phyloP scores from a whole-genome alignment of 2,888 invertebrate genomes.

The Andrena minutula region DNA sequence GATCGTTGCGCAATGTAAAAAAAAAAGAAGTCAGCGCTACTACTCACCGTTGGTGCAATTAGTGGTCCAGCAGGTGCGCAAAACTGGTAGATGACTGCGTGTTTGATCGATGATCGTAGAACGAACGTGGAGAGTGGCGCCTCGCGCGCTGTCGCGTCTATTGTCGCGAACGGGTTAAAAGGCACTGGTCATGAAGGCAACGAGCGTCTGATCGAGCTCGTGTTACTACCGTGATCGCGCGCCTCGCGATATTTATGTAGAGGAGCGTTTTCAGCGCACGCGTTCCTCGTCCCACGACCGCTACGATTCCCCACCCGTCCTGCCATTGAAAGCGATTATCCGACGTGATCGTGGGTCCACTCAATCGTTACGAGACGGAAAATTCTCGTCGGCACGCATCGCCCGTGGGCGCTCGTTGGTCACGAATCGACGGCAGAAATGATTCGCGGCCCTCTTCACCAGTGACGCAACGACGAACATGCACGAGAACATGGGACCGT shows the following conservation, averaged over 20 bases:
- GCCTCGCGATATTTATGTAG: constrained; percentile 81
- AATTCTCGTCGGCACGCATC: constrained; percentile 49
- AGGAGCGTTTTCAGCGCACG: constrained; percentile 77
- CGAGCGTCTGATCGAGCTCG: constrained; percentile 71
- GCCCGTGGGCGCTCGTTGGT: constrained; percentile 4
- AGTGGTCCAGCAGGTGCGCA: constrained; percentile 25
- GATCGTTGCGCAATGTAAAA: constrained; percentile 6
- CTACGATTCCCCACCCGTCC: constrained; percentile 61
- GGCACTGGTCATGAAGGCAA: constrained; percentile 57
- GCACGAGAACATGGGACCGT: constrained; percentile 6
- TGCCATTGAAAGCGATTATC: constrained; percentile 65
- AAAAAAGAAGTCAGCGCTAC: not conserved
- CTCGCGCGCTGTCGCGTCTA: constrained; percentile 22
- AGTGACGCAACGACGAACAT: constrained; percentile 42
- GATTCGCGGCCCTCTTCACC: constrained; percentile 16
- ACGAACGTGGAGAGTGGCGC: not conserved
- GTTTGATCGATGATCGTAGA: constrained; percentile 41
- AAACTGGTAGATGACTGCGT: constrained; percentile 4
- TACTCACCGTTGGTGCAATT: constrained; percentile 36
- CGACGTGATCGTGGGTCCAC: constrained; percentile 61
- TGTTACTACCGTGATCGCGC: constrained; percentile 76
- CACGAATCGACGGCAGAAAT: constrained; percentile 30
- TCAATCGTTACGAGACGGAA: constrained; percentile 68
- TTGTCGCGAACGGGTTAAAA: constrained; percentile 41
- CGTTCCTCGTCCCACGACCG: constrained; percentile 73